Evolutionary conservation across 2,797 vertebrate genomes (phyloP).

Genomic region (Enteromius trimaculatus): DNA sequence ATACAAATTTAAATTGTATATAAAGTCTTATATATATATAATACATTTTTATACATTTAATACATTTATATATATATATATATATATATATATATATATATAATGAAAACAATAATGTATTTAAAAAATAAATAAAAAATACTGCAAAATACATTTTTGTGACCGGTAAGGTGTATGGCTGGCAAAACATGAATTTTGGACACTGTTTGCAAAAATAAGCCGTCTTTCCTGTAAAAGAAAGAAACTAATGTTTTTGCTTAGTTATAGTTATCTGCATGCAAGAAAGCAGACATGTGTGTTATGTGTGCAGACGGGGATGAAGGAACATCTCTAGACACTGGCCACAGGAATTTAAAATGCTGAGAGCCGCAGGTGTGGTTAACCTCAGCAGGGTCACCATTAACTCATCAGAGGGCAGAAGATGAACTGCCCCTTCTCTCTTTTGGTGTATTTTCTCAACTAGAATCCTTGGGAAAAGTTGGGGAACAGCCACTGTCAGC

Average conservation of each 20-base stretch:
- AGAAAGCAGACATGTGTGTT: slow-evolving; percentile 42
- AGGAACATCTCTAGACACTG: slow-evolving; percentile 37
- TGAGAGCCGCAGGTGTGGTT: slow-evolving; percentile 71
- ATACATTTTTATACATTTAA: too few species aligned
- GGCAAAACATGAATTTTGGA: neutral
- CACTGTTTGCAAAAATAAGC: neutral
- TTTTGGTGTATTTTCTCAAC: slow-evolving; percentile 9
- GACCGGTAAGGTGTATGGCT: neutral
- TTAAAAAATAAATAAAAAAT: neutral
- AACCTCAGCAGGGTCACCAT: slow-evolving; percentile 72
- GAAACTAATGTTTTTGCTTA: slow-evolving; percentile 1
- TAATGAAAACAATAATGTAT: neutral
- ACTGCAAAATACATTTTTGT: neutral
- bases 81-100: too few species aligned
- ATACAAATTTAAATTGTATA: too few species aligned
- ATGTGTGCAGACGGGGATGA: slow-evolving; percentile 52
- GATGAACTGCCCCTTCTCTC: slow-evolving; percentile 37
- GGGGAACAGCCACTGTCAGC: slow-evolving; percentile 39
- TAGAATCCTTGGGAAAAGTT: slow-evolving; percentile 11
- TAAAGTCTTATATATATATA: too few species aligned
- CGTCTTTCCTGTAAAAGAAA: neutral
- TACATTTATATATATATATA: too few species aligned
- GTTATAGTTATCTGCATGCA: neutral
- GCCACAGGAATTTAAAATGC: slow-evolving; percentile 35
- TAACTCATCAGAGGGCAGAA: slow-evolving; percentile 31